Evolutionary conservation across 1,140 invertebrate genomes (phyloP).

Genomic region (Phymastichus coffea): DNA sequence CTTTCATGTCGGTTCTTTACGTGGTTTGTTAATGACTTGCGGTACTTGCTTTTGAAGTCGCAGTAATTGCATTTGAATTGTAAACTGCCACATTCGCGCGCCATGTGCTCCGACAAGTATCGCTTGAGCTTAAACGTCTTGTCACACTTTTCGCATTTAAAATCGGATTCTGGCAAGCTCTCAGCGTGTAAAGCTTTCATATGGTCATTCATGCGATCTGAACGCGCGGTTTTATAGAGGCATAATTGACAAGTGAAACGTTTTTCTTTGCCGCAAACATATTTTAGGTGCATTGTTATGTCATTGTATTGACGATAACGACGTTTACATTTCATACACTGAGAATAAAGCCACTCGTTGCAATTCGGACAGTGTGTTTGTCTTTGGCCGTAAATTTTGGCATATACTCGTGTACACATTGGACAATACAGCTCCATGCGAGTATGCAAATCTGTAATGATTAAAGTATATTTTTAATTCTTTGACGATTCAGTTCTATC

Average conservation of each 20-base stretch:
- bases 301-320: conserved; percentile 11
- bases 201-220: neutral
- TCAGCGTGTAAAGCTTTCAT: neutral
- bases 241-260: conserved; percentile 53
- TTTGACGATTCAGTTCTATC: too few relatives aligned
- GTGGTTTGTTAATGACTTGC: neutral
- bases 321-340: neutral
- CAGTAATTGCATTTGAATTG: neutral
- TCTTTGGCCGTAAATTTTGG: neutral
- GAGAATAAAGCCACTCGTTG: neutral
- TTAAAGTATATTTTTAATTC: too few relatives aligned
- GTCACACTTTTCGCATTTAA: neutral
- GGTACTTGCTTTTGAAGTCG: neutral
- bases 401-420: neutral
- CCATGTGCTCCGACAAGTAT: neutral
- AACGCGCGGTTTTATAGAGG: neutral
- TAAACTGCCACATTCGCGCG: neutral
- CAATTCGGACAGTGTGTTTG: neutral
- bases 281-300: conserved; percentile 49
- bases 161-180: neutral
- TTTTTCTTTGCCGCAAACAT: conserved; percentile 53
- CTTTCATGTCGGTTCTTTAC: neutral
- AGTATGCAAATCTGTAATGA: neutral
- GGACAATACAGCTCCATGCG: neutral
- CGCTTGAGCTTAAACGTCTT: neutral